A percentile compares a stretch with the other conserved stretches of the same genome.
Evolutionary conservation across 2,797 vertebrate genomes (phyloP).

Genomic region (Hydrophis major): DNA sequence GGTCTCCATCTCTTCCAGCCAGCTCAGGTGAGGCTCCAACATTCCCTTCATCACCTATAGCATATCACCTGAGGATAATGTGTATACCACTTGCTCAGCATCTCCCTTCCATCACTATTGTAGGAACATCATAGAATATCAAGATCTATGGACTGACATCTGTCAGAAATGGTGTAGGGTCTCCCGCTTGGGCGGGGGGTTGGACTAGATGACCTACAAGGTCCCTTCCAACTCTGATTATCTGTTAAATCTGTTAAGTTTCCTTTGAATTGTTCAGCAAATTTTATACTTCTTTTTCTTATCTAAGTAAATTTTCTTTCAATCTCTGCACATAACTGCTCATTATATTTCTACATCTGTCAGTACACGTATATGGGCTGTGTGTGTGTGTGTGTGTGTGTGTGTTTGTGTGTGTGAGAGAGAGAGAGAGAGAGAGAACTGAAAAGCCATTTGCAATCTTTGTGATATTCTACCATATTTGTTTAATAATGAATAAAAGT

Average conservation of each 20-base stretch:
- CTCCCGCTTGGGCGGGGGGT: too few species aligned
- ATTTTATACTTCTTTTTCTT: background rate
- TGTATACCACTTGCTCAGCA: background rate
- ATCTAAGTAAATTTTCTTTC: background rate
- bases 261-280: background rate
- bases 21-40: slow-evolving; percentile 84
- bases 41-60: background rate
- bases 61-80: background rate
- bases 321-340: background rate
- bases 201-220: too few species aligned
- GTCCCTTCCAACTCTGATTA: too few species aligned
- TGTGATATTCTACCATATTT: background rate
- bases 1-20: slow-evolving; percentile 96
- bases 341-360: background rate
- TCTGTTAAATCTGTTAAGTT: background rate
- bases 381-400: too few species aligned
- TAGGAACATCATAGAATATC: background rate
- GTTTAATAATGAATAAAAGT: background rate
- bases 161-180: too few species aligned
- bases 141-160: background rate
- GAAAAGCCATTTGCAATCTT: background rate
- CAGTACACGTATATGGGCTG: background rate
- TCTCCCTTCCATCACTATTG: background rate
- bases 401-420: background rate
- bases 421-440: background rate